Percentiles rank a stretch among this genome's conserved stretches.
Conservation (phyloP, 2,888 invertebrate species). For the Suillia variegata region DNA sequence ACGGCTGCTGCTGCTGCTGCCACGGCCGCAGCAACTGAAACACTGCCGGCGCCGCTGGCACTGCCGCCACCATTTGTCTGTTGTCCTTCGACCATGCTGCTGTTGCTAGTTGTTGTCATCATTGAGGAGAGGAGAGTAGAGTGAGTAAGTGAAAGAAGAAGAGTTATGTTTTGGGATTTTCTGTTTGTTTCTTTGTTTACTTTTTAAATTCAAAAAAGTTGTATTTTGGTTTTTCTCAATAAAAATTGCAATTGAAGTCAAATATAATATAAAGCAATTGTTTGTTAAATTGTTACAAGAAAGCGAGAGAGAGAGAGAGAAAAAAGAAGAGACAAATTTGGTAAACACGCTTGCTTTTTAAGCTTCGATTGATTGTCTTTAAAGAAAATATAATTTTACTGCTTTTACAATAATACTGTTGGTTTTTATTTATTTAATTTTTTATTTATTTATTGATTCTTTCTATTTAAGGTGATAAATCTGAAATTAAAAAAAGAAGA, state of each 20-base stretch:
- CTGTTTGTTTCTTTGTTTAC: conserved; percentile 6
- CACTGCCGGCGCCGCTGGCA: conserved; percentile 29
- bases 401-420: conserved; percentile 28
- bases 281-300: too few relatives aligned
- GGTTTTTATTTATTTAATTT: conserved; percentile 15
- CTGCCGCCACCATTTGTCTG: conserved; percentile 66
- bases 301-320: too few relatives aligned
- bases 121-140: conserved; percentile 28
- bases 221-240: too few relatives aligned
- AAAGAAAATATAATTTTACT: conserved; percentile 13
- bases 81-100: conserved; percentile 70
- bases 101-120: conserved; percentile 37
- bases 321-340: too few relatives aligned
- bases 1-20: conserved; percentile 24
- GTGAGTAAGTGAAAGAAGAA: conserved; percentile 7
- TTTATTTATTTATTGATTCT: conserved; percentile 27
- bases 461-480: conserved; percentile 2
- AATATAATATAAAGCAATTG: too few relatives aligned
- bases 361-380: conserved; percentile 24
- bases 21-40: conserved; percentile 25
- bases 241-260: too few relatives aligned
- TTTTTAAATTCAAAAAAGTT: too few relatives aligned
- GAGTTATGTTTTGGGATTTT: conserved; percentile 4
- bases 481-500: conserved; percentile 21
- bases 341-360: too few relatives aligned